Evolutionary conservation across 2,797 vertebrate genomes (phyloP), one percentile per base, ranked within the genome.

Genomic region (Syngnathus acus): DNA sequence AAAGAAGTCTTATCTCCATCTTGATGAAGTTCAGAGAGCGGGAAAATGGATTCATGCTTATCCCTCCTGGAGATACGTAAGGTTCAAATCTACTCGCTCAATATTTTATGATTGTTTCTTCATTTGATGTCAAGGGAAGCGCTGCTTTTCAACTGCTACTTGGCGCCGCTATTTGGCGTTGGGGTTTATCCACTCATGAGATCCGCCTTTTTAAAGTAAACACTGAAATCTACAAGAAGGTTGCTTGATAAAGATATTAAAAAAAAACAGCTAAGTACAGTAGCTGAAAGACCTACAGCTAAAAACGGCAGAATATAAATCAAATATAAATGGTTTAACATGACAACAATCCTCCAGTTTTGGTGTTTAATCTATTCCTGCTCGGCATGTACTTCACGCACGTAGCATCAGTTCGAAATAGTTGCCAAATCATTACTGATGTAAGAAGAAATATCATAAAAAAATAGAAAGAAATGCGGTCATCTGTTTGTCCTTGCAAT

Each of bases 1-100:
- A 88, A 89, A 82, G 82, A 48, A 76, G 68, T 82, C 82, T 82
- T 86, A 87, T 89, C 87, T 84, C 75, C 78, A 70, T 85, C 81
- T 83, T 85, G 85, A 87, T 87, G 79, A 86, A 82, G 85, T 88
- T 87, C 81, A 84, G 72, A 79, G 50, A 62, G 70, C 66, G 78
- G 71, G 65, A 64, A 32, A 78, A 79, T 80, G 75, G 80, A 86
- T 85, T 82, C 74, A 77, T 81, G 71, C 74, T 40, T 47, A 68
- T 66, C 66, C 79, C 79, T 53, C 5, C 38, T 73, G 82, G 73
- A 83, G 81, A 84, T 86, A 82, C 67, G 47, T 57, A 84, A 80
- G 82, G 82, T 87, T 84, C 72, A 85, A 84, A 80, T 82, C 72
- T 66, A 78, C 71, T 84, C 70, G 59, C 78, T 86, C n/a, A 38